These are phyloP conservation scores for Etia nguti DNA, from an alignment of 2,113 vertebrate species.

Conservation along the genomic window DNA sequence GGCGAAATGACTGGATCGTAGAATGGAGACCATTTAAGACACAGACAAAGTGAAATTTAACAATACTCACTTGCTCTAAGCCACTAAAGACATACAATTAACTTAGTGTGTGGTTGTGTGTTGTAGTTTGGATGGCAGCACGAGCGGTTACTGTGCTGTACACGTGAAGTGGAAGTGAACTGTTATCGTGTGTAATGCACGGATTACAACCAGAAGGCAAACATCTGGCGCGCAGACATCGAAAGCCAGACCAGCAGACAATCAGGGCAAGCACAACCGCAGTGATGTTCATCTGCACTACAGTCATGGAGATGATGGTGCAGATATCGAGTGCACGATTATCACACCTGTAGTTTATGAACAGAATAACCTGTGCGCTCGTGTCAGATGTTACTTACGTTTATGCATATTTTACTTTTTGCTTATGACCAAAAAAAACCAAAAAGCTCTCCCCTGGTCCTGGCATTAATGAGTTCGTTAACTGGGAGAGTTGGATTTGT, in stretches of 20 bases:
- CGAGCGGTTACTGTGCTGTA: not conserved
- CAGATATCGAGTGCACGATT: slow-evolving; percentile 9
- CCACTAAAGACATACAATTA: not conserved
- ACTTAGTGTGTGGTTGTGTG: slow-evolving; percentile 19
- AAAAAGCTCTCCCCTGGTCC: not conserved
- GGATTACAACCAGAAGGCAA: slow-evolving; percentile 67
- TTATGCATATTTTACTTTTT: not conserved
- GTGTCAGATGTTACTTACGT: not conserved
- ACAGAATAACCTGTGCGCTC: not conserved
- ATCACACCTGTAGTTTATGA: not conserved
- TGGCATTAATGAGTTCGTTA: not conserved
- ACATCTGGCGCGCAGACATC: slow-evolving; percentile 87
- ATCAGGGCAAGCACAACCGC: not conserved
- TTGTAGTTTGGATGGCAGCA: not conserved
- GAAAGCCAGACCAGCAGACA: slow-evolving; percentile 13
- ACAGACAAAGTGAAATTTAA: not conserved
- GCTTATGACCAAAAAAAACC: not conserved
- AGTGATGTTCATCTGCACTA: not conserved
- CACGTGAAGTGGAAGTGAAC: slow-evolving; percentile 31
- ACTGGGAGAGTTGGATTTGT: not conserved
- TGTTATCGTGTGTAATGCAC: slow-evolving; percentile 30
- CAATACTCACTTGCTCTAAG: not conserved
- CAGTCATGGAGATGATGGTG: not conserved
- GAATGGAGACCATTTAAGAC: slow-evolving; percentile 13
- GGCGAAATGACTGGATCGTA: not conserved